phyloP scores from a whole-genome alignment of 1,140 invertebrate species.

The Cotesia typhae region DNA sequence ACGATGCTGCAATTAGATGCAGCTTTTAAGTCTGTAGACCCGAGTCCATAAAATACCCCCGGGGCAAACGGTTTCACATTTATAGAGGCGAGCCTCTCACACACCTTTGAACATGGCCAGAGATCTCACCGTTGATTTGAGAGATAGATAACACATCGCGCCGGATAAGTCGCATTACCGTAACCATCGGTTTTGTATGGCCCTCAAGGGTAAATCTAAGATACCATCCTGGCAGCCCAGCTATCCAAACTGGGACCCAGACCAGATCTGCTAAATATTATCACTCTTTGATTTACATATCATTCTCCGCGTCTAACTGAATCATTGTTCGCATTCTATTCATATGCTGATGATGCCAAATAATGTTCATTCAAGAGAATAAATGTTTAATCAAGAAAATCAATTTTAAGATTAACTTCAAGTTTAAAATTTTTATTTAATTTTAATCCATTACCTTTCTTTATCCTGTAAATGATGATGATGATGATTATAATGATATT shows the following conservation, averaged over 20 bases:
- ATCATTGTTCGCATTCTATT: not conserved
- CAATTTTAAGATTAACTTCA: not conserved
- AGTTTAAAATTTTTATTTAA: not conserved
- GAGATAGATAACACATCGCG: conserved; percentile 33
- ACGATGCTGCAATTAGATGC: conserved; percentile 35
- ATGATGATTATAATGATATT: not conserved
- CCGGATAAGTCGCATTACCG: conserved; percentile 39
- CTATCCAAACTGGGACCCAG: not conserved
- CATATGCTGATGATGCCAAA: too few relatives aligned
- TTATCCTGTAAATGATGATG: too few relatives aligned
- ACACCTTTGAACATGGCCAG: conserved; percentile 23
- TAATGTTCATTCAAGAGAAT: too few relatives aligned
- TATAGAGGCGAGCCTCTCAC: conserved; percentile 33
- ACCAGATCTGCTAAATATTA: conserved; percentile 31
- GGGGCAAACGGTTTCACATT: conserved; percentile 34
- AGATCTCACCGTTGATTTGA: conserved; percentile 31
- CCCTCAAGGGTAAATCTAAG: conserved; percentile 14
- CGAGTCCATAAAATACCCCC: conserved; percentile 21
- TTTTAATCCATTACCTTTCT: not conserved
- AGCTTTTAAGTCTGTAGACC: conserved; percentile 27
- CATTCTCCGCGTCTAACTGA: not conserved
- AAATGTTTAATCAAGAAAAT: too few relatives aligned
- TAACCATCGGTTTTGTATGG: conserved; percentile 38
- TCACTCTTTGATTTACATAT: not conserved
- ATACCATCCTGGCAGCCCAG: conserved; percentile 22